Evolutionary conservation across 1,140 invertebrate species (phyloP).

Genomic region (Caenorhabditis remanei): DNA sequence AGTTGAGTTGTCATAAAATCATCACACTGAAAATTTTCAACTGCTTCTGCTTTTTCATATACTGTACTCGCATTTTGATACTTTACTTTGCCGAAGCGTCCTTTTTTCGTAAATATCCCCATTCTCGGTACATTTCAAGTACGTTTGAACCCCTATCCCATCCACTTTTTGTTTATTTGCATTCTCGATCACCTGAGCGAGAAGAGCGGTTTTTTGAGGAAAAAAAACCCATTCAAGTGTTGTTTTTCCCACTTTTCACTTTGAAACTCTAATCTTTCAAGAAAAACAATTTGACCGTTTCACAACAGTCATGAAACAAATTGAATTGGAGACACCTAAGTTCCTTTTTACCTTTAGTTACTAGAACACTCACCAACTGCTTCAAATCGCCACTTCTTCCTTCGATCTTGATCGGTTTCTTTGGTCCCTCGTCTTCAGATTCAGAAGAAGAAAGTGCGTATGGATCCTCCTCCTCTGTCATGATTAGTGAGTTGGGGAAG

Average conservation of each 20-base stretch:
- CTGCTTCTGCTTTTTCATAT: too few species aligned
- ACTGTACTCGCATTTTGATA: too few species aligned
- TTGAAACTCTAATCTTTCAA: not conserved
- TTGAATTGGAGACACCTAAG: not conserved
- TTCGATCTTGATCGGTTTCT: constrained; percentile 76
- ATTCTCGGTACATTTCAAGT: too few species aligned
- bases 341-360: too few species aligned
- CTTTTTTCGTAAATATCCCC: too few species aligned
- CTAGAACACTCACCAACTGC: constrained; percentile 72
- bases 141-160: too few species aligned
- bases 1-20: too few species aligned
- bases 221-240: not conserved
- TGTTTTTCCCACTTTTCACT: not conserved
- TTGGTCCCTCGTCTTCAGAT: constrained; percentile 75
- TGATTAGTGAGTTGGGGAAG: constrained; percentile 26
- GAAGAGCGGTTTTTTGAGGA: not conserved
- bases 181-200: too few species aligned
- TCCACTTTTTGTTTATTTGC: too few species aligned
- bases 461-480: constrained; percentile 76
- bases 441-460: constrained; percentile 75
- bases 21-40: too few species aligned
- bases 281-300: not conserved
- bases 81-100: too few species aligned
- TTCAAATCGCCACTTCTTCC: constrained; percentile 72
- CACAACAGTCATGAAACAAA: not conserved